Conservation (phyloP, 35 echinoderm and acorn worm genomes). For the Diadema setosum region DNA sequence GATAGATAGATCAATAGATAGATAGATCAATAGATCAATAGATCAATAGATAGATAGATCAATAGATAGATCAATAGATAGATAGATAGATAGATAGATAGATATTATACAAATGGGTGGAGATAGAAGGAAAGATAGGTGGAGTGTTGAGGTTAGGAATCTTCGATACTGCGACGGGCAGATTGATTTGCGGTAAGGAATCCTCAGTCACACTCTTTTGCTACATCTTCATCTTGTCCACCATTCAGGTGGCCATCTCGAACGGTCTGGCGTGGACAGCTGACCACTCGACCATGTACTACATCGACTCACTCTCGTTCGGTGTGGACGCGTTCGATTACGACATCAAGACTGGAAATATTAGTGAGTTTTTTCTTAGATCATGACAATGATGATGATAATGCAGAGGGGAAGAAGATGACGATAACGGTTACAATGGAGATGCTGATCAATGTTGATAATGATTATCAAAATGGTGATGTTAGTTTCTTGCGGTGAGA, state of each 20-base stretch:
- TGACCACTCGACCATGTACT: slow-evolving; percentile 80
- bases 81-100: background rate
- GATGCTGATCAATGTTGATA: too few relatives aligned
- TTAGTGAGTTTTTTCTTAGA: too few relatives aligned
- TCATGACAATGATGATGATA: too few relatives aligned
- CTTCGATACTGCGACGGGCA: background rate
- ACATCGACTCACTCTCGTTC: slow-evolving; percentile 62
- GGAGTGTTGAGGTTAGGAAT: background rate
- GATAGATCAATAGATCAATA: background rate
- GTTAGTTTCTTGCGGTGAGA: too few relatives aligned
- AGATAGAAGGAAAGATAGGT: background rate
- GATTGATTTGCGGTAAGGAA: background rate
- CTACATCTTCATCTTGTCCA: background rate
- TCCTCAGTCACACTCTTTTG: background rate
- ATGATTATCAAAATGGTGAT: too few relatives aligned
- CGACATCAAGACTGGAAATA: too few relatives aligned
- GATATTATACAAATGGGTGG: background rate
- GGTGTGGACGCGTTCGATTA: slow-evolving; percentile 80
- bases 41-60: background rate
- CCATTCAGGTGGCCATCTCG: slow-evolving; percentile 45
- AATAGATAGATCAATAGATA: background rate
- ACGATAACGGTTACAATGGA: too few relatives aligned
- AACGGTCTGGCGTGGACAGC: slow-evolving; percentile 84
- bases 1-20: background rate
- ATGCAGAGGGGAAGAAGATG: too few relatives aligned